Evolutionary conservation across 92 coral and sea anemone genomes (phyloP).

Genomic region (Zoanthus sansibaricus): DNA sequence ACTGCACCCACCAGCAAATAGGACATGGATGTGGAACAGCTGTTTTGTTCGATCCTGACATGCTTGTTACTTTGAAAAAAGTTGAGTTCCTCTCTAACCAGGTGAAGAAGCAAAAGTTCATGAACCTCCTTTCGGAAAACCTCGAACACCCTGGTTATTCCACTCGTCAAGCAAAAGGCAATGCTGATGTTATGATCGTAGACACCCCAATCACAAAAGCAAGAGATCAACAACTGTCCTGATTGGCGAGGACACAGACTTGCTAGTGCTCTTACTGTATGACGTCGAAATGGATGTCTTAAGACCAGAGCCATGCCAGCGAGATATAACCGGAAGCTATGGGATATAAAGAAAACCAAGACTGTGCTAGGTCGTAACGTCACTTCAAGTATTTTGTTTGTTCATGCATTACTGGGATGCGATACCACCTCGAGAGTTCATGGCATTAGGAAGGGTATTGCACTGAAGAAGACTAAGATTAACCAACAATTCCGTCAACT

Average conservation of each 20-base stretch:
- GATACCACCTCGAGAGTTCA: neutral
- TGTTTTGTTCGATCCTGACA: too few relatives aligned
- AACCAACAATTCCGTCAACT: neutral
- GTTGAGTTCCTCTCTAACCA: neutral
- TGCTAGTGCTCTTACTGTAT: neutral
- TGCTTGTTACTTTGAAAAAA: neutral
- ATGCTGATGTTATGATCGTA: constrained; percentile 66
- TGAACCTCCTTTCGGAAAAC: neutral
- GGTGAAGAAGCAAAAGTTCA: neutral
- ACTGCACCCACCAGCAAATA: constrained; percentile 51
- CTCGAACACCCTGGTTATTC: neutral
- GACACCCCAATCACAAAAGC: too few relatives aligned
- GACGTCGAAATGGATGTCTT: neutral
- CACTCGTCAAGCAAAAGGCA: constrained; percentile 34
- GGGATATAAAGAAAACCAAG: neutral
- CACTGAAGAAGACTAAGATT: neutral
- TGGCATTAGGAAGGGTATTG: neutral
- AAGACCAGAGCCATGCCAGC: too few relatives aligned
- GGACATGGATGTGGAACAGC: constrained; percentile 1
- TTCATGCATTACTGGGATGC: too few relatives aligned
- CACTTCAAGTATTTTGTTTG: too few relatives aligned
- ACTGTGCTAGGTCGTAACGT: neutral
- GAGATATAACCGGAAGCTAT: too few relatives aligned
- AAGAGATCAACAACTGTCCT: too few relatives aligned
- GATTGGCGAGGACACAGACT: too few relatives aligned